phyloP scores from a whole-genome alignment of 2,113 vertebrate genomes.

The Tetraodon nigroviridis region DNA sequence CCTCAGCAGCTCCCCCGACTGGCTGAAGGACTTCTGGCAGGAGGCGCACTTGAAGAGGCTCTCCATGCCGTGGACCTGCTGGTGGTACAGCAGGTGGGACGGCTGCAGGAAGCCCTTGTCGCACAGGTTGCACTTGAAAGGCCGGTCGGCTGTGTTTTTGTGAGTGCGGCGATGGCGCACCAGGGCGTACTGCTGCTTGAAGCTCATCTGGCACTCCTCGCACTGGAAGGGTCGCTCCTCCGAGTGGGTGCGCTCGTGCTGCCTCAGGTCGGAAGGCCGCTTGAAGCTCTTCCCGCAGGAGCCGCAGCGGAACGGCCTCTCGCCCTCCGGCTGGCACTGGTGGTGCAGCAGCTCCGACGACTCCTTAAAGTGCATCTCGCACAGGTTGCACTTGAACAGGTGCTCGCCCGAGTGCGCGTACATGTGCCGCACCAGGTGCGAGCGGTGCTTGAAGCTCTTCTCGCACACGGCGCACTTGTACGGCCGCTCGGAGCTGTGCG shows the following conservation, averaged over 20 bases:
- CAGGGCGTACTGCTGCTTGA: constrained; percentile 93
- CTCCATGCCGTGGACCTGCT: constrained; percentile 91
- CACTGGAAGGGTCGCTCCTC: constrained; percentile 95
- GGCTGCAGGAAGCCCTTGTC: constrained; percentile 94
- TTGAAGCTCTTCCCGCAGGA: constrained; percentile 94
- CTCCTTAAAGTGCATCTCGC: constrained; percentile 94
- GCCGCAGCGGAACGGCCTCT: constrained; percentile 87
- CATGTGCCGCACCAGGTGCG: constrained; percentile 96
- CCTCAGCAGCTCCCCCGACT: constrained; percentile 88
- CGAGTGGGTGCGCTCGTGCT: constrained; percentile 93
- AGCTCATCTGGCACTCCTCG: constrained; percentile 96
- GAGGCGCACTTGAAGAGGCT: constrained; percentile 93
- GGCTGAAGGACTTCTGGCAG: constrained; percentile 95
- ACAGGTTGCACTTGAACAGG: constrained; percentile 93
- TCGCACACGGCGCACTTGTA: constrained; percentile 95
- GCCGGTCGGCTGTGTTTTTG: constrained; percentile 77
- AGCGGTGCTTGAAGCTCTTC: constrained; percentile 97
- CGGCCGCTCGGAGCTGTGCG: constrained; percentile 92
- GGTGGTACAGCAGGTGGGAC: constrained; percentile 90
- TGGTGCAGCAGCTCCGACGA: constrained; percentile 93
- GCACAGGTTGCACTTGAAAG: constrained; percentile 90
- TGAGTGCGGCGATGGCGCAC: constrained; percentile 93
- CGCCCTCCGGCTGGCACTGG: constrained; percentile 87
- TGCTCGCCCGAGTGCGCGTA: constrained; percentile 92
- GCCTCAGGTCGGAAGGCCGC: constrained; percentile 89